These are phyloP conservation scores for Morpho helenor DNA, from an alignment of 2,888 invertebrate genomes.

Conservation along the genomic window DNA sequence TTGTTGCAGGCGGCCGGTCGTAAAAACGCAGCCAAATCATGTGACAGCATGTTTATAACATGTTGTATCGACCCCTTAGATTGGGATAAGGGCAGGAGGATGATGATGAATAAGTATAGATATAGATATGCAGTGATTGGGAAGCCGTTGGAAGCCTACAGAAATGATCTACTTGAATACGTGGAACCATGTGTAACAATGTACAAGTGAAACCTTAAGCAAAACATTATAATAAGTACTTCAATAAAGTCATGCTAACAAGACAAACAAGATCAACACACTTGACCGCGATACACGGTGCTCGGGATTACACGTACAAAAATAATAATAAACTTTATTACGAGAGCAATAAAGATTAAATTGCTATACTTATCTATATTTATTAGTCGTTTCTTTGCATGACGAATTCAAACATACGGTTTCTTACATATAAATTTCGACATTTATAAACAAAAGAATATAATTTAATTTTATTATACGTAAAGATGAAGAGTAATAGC, in stretches of 20 bases:
- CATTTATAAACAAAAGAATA: too few relatives aligned
- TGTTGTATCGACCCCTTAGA: too few relatives aligned
- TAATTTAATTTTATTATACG: too few relatives aligned
- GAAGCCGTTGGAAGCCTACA: not conserved
- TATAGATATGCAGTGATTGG: too few relatives aligned
- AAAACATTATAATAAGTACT: slow-evolving; percentile 28
- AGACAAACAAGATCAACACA: slow-evolving; percentile 28
- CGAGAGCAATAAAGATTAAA: not conserved
- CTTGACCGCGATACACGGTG: slow-evolving; percentile 24
- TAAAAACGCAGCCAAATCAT: too few relatives aligned
- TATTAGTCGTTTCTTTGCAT: slow-evolving; percentile 2
- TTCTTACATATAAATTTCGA: not conserved
- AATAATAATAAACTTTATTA: slow-evolving; percentile 11
- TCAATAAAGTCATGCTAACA: slow-evolving; percentile 25
- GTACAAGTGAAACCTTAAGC: slow-evolving; percentile 24
- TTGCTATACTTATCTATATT: not conserved
- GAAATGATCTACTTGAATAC: slow-evolving; percentile 6
- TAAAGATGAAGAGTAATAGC: too few relatives aligned
- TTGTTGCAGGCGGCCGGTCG: too few relatives aligned
- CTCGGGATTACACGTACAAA: slow-evolving; percentile 5
- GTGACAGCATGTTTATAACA: too few relatives aligned
- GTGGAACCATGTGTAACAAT: slow-evolving; percentile 19
- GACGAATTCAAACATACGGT: not conserved
- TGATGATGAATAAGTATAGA: too few relatives aligned
- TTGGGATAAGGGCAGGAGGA: too few relatives aligned